Conservation (phyloP, 2,888 invertebrate species). For the Biston stratarius region DNA sequence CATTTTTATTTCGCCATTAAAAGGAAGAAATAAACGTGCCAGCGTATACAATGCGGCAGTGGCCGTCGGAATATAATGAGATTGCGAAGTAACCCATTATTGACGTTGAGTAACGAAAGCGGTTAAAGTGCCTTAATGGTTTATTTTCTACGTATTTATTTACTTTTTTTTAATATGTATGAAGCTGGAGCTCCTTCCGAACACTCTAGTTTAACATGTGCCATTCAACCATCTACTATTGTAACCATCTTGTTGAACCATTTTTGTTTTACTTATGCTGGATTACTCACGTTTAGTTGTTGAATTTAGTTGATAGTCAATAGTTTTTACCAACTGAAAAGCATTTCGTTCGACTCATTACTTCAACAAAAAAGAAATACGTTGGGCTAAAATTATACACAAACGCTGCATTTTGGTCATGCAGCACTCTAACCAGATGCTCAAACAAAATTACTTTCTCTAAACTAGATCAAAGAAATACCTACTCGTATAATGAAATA, state of each 20-base stretch:
- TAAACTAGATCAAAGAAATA: constrained; percentile 5
- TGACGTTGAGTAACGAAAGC: constrained; percentile 43
- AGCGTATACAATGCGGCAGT: constrained; percentile 48
- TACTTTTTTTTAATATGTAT: background rate
- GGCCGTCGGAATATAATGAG: constrained; percentile 50
- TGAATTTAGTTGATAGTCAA: too few relatives aligned
- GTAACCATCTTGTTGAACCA: too few relatives aligned
- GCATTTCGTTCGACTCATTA: too few relatives aligned
- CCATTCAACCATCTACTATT: too few relatives aligned
- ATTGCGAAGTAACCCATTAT: constrained; percentile 50
- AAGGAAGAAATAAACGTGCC: constrained; percentile 56
- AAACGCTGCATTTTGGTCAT: too few relatives aligned
- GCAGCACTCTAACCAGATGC: background rate
- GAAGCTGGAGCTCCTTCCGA: too few relatives aligned
- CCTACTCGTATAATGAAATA: background rate
- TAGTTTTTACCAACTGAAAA: too few relatives aligned
- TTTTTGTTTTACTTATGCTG: too few relatives aligned
- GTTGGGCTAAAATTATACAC: too few relatives aligned
- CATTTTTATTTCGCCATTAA: constrained; percentile 69
- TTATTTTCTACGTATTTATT: constrained; percentile 26
- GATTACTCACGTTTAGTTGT: too few relatives aligned
- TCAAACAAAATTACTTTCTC: background rate
- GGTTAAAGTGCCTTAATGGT: constrained; percentile 28
- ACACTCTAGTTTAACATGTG: too few relatives aligned
- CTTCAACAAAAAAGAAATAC: too few relatives aligned